Base-by-base conservation (phyloP, 2,888 invertebrate species). In the Hyles lineata region DNA sequence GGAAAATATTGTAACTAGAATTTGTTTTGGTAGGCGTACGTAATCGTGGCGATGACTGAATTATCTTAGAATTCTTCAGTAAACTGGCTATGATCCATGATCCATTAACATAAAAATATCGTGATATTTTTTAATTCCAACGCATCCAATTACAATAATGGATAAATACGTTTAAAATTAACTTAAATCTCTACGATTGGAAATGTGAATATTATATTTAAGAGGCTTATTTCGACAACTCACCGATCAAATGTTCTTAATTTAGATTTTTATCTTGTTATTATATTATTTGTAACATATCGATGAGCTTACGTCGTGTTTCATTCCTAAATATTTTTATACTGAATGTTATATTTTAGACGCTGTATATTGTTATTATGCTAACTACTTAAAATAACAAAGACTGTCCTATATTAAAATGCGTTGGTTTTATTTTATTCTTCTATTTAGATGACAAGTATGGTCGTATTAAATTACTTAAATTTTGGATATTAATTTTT, bases 321-420 rank as follows among this genome's bases (percentile, higher is more conserved):
- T 81, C 82, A 88, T 87, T 88, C 80, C 81, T 85, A 79, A 79
- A 81, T 82, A 79, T 84, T 76, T 82, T 77, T 79, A 59, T 67
- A 74, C 67, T 70, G 76, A 80, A 85, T 85, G 84, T 88, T 87
- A 78, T 80, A 77, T 81, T 81, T 84, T 85, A 85, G 78, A 86
- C 74, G 83, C 83, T 90, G 86, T 87, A 88, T 74, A 87, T 88
- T 89, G 89, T 89, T 90, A 83, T 87, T 87, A 83, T 83, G 86
- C 85, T 89, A 86, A 85, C 84, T 89, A 87, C 85, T 87, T 87
- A 81, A 63, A 85, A 85, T 88, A 87, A 88, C 85, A 90, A 93
- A 93, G 92, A 93, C 92, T 92, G 92, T 88, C 87, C 74, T 79
- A 85, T 84, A 81, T 80, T 80, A 55, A 76, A 5, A 70, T 67